Percentiles rank a stretch among this genome's conserved stretches.
phyloP scores from a whole-genome alignment of 2,797 vertebrate species.

The Oreochromis mossambicus region DNA sequence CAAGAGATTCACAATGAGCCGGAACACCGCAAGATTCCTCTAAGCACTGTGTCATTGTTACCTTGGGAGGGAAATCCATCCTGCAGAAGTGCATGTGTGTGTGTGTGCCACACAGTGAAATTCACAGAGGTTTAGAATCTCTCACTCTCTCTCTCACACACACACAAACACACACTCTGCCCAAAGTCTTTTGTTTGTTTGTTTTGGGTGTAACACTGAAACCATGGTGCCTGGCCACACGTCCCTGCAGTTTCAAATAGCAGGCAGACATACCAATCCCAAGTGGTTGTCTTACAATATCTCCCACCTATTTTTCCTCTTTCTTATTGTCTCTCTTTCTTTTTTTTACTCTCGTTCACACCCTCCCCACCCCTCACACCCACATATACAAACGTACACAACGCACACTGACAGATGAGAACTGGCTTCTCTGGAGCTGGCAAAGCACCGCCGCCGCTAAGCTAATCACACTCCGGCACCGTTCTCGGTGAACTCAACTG shows the following conservation, averaged over 20 bases:
- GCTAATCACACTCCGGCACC: constrained; percentile 65
- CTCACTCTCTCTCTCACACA: constrained; percentile 2
- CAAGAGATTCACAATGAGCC: constrained; percentile 18
- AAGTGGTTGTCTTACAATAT: constrained; percentile 7
- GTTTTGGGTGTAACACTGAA: constrained; percentile 77
- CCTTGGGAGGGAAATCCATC: constrained; percentile 41
- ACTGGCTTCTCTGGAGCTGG: constrained; percentile 36
- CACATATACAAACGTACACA: not conserved
- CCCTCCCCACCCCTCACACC: not conserved
- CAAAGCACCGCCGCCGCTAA: constrained; percentile 21
- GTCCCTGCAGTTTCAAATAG: constrained; percentile 58
- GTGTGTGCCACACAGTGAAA: constrained; percentile 18
- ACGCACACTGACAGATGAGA: constrained; percentile 44
- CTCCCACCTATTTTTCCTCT: not conserved
- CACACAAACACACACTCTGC: constrained; percentile 26
- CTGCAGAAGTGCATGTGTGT: constrained; percentile 10
- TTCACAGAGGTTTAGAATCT: not conserved
- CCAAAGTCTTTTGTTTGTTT: constrained; percentile 72
- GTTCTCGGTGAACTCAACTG: constrained; percentile 66
- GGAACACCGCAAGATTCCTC: constrained; percentile 2
- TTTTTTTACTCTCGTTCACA: not conserved
- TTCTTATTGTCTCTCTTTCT: constrained; percentile 13
- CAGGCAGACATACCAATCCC: constrained; percentile 49
- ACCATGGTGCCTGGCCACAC: constrained; percentile 75
- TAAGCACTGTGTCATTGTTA: constrained; percentile 25